phyloP scores from a whole-genome alignment of 1,140 invertebrate genomes.

The Drosophila mojavensis region DNA sequence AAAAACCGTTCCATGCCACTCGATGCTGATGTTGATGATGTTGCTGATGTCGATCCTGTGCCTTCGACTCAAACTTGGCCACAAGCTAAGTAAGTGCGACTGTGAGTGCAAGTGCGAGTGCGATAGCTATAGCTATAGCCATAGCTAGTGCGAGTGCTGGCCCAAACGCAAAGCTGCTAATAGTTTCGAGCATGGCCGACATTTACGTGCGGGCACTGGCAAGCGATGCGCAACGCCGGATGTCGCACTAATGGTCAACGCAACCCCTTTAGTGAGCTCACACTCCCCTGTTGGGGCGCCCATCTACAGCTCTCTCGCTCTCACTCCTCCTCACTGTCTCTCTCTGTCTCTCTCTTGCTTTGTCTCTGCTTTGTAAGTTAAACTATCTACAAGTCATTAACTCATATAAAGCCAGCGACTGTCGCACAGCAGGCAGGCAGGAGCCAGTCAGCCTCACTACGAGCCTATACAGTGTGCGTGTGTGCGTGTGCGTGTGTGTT shows the following conservation, averaged over 20 bases:
- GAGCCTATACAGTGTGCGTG: not conserved
- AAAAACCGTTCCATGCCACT: conserved; percentile 58
- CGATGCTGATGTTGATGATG: conserved; percentile 51
- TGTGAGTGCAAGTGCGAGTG: conserved; percentile 17
- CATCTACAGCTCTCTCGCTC: not conserved
- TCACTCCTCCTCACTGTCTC: not conserved
- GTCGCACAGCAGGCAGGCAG: conserved; percentile 53
- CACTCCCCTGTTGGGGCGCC: conserved; percentile 16
- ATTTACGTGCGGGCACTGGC: conserved; percentile 3
- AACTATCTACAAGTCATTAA: conserved; percentile 83
- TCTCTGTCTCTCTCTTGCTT: conserved; percentile 5
- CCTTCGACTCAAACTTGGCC: conserved; percentile 51
- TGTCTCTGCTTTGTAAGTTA: conserved; percentile 68
- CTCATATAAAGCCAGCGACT: conserved; percentile 76
- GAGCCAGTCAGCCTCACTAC: not conserved
- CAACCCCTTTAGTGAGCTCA: conserved; percentile 41
- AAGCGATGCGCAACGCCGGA: conserved; percentile 78
- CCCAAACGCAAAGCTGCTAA: conserved; percentile 65
- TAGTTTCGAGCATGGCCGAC: conserved; percentile 53
- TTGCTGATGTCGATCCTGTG: conserved; percentile 39
- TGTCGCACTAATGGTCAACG: conserved; percentile 83
- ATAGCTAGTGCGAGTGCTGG: not conserved
- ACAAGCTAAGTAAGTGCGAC: conserved; percentile 64
- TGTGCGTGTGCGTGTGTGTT: too few species aligned
- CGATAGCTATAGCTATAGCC: too few species aligned